Percentiles rank a stretch among this genome's conserved stretches.
Conservation (phyloP, 2,113 vertebrate genomes). For the Anthoscopus minutus region DNA sequence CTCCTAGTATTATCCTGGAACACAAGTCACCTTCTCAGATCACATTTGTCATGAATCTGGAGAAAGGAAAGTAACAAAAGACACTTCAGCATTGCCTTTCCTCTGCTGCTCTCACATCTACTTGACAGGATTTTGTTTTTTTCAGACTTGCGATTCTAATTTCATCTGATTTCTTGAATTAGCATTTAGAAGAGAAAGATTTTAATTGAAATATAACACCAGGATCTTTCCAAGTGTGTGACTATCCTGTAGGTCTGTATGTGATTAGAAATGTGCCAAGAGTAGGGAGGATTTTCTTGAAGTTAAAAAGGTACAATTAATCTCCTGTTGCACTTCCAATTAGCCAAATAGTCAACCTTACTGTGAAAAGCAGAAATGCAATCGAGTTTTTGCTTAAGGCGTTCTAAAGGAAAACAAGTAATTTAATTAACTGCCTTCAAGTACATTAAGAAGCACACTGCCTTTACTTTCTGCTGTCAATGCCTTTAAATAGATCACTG, state of each 20-base stretch:
- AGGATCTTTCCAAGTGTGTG: constrained; percentile 8
- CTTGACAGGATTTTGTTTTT: background rate
- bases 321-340: constrained; percentile 73
- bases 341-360: constrained; percentile 74
- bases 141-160: background rate
- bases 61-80: background rate
- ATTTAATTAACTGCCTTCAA: constrained; percentile 73
- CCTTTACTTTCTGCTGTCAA: constrained; percentile 24
- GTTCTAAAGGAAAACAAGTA: constrained; percentile 51
- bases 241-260: background rate
- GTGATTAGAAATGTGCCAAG: constrained; percentile 15
- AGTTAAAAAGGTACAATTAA: constrained; percentile 72
- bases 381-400: constrained; percentile 70
- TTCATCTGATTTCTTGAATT: constrained; percentile 7
- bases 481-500: constrained; percentile 36
- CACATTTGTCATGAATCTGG: background rate
- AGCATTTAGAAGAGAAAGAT: constrained; percentile 19
- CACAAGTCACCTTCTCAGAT: background rate
- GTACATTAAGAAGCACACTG: constrained; percentile 46
- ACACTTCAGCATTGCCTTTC: background rate
- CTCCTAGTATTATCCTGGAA: background rate
- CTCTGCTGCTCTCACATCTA: background rate
- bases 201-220: constrained; percentile 34
- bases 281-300: constrained; percentile 58
- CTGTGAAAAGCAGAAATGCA: constrained; percentile 70